These are phyloP conservation scores for Megalurothrips usitatus DNA, from an alignment of 2,888 invertebrate species.

Conservation along the genomic window DNA sequence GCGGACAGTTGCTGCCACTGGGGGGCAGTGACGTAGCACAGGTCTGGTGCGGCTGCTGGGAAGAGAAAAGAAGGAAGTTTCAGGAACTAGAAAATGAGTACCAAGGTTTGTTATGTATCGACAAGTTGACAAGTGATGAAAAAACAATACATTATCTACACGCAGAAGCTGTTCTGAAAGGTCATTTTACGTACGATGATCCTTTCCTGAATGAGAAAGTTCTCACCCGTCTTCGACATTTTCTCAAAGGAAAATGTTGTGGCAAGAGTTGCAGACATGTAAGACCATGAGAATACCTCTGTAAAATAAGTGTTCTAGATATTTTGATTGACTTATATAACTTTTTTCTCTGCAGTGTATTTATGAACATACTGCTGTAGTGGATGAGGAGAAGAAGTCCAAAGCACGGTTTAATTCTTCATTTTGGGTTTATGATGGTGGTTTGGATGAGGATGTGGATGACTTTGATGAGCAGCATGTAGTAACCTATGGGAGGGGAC, in stretches of 20 bases:
- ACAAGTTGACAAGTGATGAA: slow-evolving; percentile 36
- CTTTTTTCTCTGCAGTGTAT: neutral
- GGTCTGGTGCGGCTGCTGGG: neutral
- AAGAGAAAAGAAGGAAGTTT: slow-evolving; percentile 36
- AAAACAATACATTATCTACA: slow-evolving; percentile 39
- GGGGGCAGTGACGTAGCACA: neutral
- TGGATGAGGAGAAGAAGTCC: neutral
- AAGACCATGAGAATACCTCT: slow-evolving; percentile 27
- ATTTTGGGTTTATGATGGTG: slow-evolving; percentile 4
- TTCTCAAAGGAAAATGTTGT: slow-evolving; percentile 41
- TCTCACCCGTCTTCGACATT: slow-evolving; percentile 41
- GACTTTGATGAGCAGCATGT: slow-evolving; percentile 13
- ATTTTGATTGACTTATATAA: neutral
- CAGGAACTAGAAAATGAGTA: slow-evolving; percentile 38
- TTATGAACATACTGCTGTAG: neutral
- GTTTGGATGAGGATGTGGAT: neutral
- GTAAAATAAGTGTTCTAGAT: no score
- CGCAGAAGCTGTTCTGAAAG: slow-evolving; percentile 38
- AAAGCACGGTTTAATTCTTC: slow-evolving; percentile 2
- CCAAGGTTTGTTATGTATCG: slow-evolving; percentile 35
- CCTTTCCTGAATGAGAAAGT: slow-evolving; percentile 39
- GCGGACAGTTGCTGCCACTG: neutral
- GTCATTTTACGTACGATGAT: slow-evolving; percentile 43
- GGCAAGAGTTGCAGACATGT: slow-evolving; percentile 42
- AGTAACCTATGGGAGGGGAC: neutral